These are phyloP conservation scores for Operophtera brumata DNA, from an alignment of 2,888 invertebrate species.

Conservation along the genomic window DNA sequence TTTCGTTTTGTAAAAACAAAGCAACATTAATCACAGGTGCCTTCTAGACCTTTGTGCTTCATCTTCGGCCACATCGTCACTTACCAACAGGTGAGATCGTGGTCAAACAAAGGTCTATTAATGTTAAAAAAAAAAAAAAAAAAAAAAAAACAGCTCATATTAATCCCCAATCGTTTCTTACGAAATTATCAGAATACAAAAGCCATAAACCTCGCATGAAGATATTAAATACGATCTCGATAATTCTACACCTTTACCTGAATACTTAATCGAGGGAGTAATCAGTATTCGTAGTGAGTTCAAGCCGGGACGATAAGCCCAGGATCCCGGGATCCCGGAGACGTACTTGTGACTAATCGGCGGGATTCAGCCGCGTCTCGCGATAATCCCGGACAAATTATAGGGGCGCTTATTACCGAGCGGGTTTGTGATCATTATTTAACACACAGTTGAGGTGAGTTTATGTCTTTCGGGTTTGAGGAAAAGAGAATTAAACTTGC, in stretches of 20 bases:
- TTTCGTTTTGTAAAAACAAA: not conserved
- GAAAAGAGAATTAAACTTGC: constrained; percentile 19
- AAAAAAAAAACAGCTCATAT: constrained; percentile 17
- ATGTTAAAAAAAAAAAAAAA: too few species aligned
- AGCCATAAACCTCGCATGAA: constrained; percentile 42
- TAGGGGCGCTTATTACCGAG: constrained; percentile 68
- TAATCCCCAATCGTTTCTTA: constrained; percentile 23
- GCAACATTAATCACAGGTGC: too few species aligned
- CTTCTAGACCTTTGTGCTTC: too few species aligned
- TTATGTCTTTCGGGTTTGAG: constrained; percentile 23
- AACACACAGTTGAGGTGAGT: constrained; percentile 55
- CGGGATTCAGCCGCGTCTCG: constrained; percentile 72
- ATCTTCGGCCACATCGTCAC: too few species aligned
- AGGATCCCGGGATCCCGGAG: constrained; percentile 50
- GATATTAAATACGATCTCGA: constrained; percentile 65
- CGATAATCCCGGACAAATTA: constrained; percentile 77
- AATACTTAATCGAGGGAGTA: constrained; percentile 66
- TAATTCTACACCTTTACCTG: constrained; percentile 69
- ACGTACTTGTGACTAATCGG: constrained; percentile 77
- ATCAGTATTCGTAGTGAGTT: constrained; percentile 75
- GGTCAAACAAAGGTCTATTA: too few species aligned
- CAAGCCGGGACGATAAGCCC: constrained; percentile 58
- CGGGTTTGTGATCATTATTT: constrained; percentile 68
- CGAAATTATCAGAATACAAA: constrained; percentile 32
- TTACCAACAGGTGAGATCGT: too few species aligned